Base-by-base conservation (phyloP, 2,113 vertebrate species). In the Apeltes quadracus region DNA sequence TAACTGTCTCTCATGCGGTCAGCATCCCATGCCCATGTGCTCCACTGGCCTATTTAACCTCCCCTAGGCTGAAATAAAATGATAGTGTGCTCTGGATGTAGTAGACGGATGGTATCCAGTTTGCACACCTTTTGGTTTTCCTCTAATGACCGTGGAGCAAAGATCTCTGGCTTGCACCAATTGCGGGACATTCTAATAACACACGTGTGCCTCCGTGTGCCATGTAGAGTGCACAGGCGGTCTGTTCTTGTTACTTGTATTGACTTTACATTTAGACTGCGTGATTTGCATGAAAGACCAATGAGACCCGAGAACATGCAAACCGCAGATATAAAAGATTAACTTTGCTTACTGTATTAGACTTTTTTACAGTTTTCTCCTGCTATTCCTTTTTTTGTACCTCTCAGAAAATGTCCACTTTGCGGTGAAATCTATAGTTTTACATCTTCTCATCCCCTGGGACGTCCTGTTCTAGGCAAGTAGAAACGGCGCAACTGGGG, bases 401-500 rank as follows among this genome's bases (percentile, higher is more conserved):
- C 25, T 36, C 4, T 44, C 41, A 25, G 3, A 67, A 36, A 18
- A 27, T 15, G 20, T 51, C 4, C 3, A 9, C 44, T 72, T 34
- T 27, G 23, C 20, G 15, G 1, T 41, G 1, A 51, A 3, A 23
- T 13, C n/a, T 58, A n/a, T 55, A 6, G 5, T 29, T 29, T 43
- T 23, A 20, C 43, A 0, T 56, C 11, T 22, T 20, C 7, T 20
- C 9, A 0, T 5, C 32, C 2, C 29, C 29, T 54, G 7, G 36
- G 11, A 38, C 46, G 18, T 82, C 36, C 15, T 22, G 72, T 57
- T 86, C 81, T 38, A 98, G 97, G 96, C 97, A 90, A 95, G 96
- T 84, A 88, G 94, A 80, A 97, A 98, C 46, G 95, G 96, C 71
- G 97, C 97, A 14, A 91, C 90, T 0, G 96, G 95, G 2, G 97